Percentiles rank a stretch among this genome's conserved stretches.
phyloP scores from a whole-genome alignment of 1,140 invertebrate species.

The Drosophila mauritiana region DNA sequence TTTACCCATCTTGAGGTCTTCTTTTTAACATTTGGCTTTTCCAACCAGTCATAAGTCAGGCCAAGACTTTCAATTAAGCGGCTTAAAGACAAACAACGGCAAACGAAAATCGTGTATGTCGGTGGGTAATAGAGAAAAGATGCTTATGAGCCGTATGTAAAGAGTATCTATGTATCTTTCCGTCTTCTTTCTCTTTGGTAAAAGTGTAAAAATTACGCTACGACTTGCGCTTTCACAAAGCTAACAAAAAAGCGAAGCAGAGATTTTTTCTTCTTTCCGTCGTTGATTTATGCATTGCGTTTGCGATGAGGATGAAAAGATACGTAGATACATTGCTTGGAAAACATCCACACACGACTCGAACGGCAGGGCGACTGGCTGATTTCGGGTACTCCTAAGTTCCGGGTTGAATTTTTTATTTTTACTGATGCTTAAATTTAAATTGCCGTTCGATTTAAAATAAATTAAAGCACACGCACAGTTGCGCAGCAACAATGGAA shows the following conservation, averaged over 20 bases:
- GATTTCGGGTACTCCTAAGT: constrained; percentile 41
- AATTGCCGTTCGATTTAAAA: constrained; percentile 74
- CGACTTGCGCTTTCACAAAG: constrained; percentile 78
- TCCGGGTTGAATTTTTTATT: constrained; percentile 66
- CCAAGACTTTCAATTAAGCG: constrained; percentile 80
- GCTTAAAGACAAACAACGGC: constrained; percentile 64
- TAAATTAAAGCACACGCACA: constrained; percentile 77
- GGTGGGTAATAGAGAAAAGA: constrained; percentile 66
- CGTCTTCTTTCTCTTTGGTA: constrained; percentile 53
- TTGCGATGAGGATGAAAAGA: constrained; percentile 29
- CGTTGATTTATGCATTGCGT: constrained; percentile 57
- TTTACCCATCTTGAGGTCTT: constrained; percentile 20
- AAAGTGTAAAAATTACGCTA: constrained; percentile 78
- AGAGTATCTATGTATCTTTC: constrained; percentile 43
- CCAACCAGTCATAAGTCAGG: constrained; percentile 75
- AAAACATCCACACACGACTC: constrained; percentile 22
- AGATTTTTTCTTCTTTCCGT: constrained; percentile 46
- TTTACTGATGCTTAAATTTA: constrained; percentile 19
- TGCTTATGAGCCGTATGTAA: constrained; percentile 61
- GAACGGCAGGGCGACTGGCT: constrained; percentile 22
- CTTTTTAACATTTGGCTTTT: constrained; percentile 42
- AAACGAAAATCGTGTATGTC: constrained; percentile 41
- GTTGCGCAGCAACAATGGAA: constrained; percentile 67
- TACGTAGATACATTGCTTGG: constrained; percentile 35
- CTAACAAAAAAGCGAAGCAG: constrained; percentile 32